Evolutionary conservation across 2,797 vertebrate genomes (phyloP).

Genomic region (Mastacembelus armatus): DNA sequence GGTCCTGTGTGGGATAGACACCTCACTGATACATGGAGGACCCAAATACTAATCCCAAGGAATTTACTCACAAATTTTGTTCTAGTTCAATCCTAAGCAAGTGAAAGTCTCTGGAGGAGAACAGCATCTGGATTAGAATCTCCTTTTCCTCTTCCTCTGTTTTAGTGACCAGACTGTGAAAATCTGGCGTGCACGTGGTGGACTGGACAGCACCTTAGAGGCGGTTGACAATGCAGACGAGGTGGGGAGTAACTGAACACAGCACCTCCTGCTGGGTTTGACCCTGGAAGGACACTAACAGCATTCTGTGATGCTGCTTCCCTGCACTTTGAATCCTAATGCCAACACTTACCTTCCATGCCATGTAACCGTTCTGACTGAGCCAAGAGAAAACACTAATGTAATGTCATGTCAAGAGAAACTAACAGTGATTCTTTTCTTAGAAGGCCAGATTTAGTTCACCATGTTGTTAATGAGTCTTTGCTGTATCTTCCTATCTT

Average conservation of each 20-base stretch:
- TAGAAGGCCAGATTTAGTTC: not conserved
- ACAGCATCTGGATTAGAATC: not conserved
- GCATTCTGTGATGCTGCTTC: slow-evolving; percentile 40
- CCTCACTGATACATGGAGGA: too few relatives aligned
- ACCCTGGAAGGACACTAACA: slow-evolving; percentile 44
- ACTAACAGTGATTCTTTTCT: not conserved
- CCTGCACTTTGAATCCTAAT: slow-evolving; percentile 75
- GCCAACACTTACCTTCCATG: slow-evolving; percentile 13
- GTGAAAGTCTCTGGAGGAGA: too few relatives aligned
- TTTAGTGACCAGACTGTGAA: slow-evolving; percentile 95
- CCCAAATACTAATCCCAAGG: too few relatives aligned
- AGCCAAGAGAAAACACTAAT: slow-evolving; percentile 11
- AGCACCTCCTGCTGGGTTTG: slow-evolving; percentile 15
- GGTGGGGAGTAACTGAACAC: slow-evolving; percentile 74
- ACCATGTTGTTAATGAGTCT: slow-evolving; percentile 8
- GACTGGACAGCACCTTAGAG: slow-evolving; percentile 83
- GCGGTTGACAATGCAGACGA: slow-evolving; percentile 73
- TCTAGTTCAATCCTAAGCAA: too few relatives aligned
- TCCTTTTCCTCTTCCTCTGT: slow-evolving; percentile 23
- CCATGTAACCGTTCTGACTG: slow-evolving; percentile 35
- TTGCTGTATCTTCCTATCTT: not conserved
- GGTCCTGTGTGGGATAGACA: too few relatives aligned
- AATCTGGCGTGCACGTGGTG: slow-evolving; percentile 92
- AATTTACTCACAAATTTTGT: too few relatives aligned
- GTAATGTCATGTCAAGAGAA: slow-evolving; percentile 11